A percentile compares a stretch with the other conserved stretches of the same genome.
Conservation (phyloP, 35 echinoderm and acorn worm species). For the Anneissia japonica region DNA sequence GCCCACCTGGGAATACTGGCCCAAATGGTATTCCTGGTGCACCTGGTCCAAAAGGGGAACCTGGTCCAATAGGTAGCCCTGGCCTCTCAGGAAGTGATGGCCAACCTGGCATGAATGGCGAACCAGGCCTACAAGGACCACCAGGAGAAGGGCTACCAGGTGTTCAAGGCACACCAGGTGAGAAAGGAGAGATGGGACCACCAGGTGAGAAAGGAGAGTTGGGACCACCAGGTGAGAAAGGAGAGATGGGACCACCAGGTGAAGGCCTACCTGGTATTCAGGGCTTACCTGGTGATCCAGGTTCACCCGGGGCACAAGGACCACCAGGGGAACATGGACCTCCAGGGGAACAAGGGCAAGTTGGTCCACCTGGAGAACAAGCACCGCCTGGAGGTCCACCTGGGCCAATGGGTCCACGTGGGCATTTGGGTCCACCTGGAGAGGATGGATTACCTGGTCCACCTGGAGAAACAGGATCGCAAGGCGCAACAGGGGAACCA, state of each 20-base stretch:
- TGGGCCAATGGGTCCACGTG: background rate
- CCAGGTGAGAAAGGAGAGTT: no score
- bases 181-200: no score
- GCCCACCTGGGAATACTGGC: background rate
- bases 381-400: background rate
- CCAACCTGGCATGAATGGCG: background rate
- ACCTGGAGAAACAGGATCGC: background rate
- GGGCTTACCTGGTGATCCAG: background rate
- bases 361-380: background rate
- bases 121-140: background rate
- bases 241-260: background rate
- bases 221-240: background rate
- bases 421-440: background rate
- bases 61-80: background rate
- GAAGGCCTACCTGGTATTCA: background rate
- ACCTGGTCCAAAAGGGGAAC: background rate
- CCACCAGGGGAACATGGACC: background rate
- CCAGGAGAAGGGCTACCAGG: background rate
- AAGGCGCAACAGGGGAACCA: background rate
- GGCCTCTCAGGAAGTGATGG: background rate
- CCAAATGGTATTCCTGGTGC: background rate
- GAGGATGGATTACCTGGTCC: background rate
- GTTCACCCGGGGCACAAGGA: background rate
- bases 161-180: background rate
- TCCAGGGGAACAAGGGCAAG: background rate